Base-by-base conservation (phyloP, 2,888 invertebrate genomes). In the Horisme vitalbata region DNA sequence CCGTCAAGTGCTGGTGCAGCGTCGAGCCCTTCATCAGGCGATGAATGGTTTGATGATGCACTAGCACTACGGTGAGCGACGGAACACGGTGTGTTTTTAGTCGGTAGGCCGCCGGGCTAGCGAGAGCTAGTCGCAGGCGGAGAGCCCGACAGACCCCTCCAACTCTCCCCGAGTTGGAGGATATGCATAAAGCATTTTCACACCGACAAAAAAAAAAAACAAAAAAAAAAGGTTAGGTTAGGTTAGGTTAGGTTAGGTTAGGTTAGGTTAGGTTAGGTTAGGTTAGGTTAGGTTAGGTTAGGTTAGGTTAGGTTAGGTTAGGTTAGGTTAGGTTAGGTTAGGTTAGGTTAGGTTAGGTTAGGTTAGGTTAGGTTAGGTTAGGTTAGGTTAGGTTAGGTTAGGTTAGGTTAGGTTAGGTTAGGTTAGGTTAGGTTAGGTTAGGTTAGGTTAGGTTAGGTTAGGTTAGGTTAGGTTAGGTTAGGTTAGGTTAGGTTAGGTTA, bases 351-450 rank as follows among this genome's bases (percentile, higher is more conserved):
- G 52, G 48, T 48, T 48, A 45, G 41, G 48, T 45, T 53, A 49
- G 49, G 49, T 46, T 46, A 47, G 49, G 45, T 49, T 49, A 49
- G 49, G 46, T 46, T 46, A 49, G 46, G 46, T 49, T 49, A 49
- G 52, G 52, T 56, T 51, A 53, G 53, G 51, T 56, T 53, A 48
- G 51, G 53, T 56, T 53, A 51, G 52, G 53, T 53, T 53, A 50
- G 52, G 52, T 56, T 52, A 50, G 56, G 52, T 55, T 51, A 48
- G 55, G 51, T 55, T 51, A 51, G 55, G 55, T 55, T 52, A 52
- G 55, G 55, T 52, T 55, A 52, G 55, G 55, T 55, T 55, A 55
- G 55, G 55, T 55, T 55, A 52, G 55, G 55, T 52, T 55, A 55
- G 55, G 55, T 55, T 55, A 55, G 55, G 54, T 54, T 54, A 54